These are phyloP conservation scores for Coregonus clupeaformis DNA, from an alignment of 2,113 vertebrate species.

Conservation along the genomic window DNA sequence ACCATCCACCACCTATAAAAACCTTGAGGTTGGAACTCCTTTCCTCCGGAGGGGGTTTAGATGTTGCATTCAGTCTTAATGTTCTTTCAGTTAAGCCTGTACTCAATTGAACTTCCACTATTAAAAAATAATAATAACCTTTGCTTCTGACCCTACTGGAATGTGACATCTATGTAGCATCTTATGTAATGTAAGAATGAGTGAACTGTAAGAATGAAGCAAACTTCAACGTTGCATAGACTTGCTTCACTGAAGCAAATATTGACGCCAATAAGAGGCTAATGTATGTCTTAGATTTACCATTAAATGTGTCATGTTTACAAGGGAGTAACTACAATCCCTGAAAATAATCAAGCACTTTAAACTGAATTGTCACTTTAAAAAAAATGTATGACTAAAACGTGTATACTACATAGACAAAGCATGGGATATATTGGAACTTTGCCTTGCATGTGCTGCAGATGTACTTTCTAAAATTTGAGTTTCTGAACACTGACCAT, in stretches of 20 bases:
- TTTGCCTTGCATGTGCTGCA: not conserved
- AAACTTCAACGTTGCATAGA: not conserved
- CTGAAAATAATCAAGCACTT: not conserved
- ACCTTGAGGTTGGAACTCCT: no score
- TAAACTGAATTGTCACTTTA: not conserved
- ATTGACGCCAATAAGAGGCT: not conserved
- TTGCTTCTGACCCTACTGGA: not conserved
- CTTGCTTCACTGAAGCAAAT: slow-evolving; percentile 14
- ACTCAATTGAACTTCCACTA: no score
- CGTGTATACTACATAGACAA: not conserved
- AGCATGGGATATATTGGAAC: not conserved
- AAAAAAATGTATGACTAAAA: not conserved
- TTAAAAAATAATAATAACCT: not conserved
- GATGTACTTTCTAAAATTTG: no score
- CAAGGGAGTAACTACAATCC: not conserved
- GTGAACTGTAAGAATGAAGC: not conserved
- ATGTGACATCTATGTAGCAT: not conserved
- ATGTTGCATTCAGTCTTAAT: no score
- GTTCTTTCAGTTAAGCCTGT: no score
- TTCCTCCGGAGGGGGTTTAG: no score
- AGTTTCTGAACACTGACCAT: no score
- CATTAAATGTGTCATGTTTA: not conserved
- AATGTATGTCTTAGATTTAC: not conserved
- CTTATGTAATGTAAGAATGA: not conserved
- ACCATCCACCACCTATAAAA: no score